Evolutionary conservation across 2,797 vertebrate genomes (phyloP).

Genomic region (Alosa sapidissima): DNA sequence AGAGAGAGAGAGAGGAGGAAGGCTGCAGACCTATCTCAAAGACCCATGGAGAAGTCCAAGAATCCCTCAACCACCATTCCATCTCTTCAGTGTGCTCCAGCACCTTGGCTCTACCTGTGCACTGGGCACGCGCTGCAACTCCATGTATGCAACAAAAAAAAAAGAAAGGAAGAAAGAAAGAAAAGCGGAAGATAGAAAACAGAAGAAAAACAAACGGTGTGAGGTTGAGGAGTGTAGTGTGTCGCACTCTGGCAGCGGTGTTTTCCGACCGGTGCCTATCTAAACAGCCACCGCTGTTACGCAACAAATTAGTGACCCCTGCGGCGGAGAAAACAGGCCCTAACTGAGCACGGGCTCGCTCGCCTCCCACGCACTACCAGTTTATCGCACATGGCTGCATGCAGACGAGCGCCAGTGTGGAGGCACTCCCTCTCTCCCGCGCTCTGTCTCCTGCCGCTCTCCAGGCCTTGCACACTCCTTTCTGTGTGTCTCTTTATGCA

Average conservation of each 20-base stretch:
- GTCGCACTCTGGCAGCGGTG: background rate
- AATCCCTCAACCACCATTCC: background rate
- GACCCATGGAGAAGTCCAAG: background rate
- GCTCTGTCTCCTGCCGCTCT: background rate
- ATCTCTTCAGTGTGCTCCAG: background rate
- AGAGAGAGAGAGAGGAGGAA: background rate
- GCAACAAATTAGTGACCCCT: constrained; percentile 43
- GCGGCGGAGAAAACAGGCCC: constrained; percentile 30
- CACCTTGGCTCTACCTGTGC: background rate
- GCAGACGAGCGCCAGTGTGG: background rate
- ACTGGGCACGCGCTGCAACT: background rate
- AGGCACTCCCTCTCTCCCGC: background rate
- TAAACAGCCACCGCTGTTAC: constrained; percentile 52
- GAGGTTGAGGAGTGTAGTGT: background rate
- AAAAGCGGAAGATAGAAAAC: background rate
- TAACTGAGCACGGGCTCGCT: background rate
- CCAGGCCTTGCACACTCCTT: background rate
- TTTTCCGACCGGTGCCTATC: constrained; percentile 38
- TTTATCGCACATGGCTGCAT: background rate
- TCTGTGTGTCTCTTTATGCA: background rate
- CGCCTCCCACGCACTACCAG: background rate
- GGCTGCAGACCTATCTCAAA: background rate
- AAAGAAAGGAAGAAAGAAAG: background rate
- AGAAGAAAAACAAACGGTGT: background rate
- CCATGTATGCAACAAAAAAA: background rate